Evolutionary conservation across 2,797 vertebrate genomes (phyloP), one percentile per base, ranked within the genome.

Genomic region (Acestrorhynchus altus): DNA sequence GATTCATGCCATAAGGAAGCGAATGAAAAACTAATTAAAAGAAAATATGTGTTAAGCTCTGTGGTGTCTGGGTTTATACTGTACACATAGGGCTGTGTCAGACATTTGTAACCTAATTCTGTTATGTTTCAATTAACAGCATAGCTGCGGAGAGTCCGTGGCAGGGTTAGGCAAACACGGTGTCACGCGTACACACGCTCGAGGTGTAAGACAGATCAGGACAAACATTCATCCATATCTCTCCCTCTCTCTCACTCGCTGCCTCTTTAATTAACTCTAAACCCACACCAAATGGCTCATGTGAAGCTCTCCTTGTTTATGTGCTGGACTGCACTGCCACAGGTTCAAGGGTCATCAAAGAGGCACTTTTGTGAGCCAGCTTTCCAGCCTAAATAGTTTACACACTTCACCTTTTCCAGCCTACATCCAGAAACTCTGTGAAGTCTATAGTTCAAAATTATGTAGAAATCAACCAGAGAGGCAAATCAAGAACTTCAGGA

Each of bases 21-120:
- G 86, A 92, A 92, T 93, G 88, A 93, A 92, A 94, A 93, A 91
- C 83, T 91, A 93, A 94, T 94, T 86, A 93, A 94, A 94, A 88
- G 88, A 94, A 93, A 94, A 94, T 91, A 94, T 73, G 83, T 84
- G 86, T 83, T 89, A 90, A 92, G 89, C 90, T 89, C 64, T 52
- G 83, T 51, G 82, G 86, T 90, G 85, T 90, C 88, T 89, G 82
- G 83, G 85, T 87, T 85, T 90, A 83, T 88, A 89, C 88, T 90
- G 86, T 90, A 92, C 84, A 92, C 87, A 93, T 86, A 90, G 72
- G 69, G 85, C 84, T 90, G 89, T 93, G 89, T 91, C 84, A 89
- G 88, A 92, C 90, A 93, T 90, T 88, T 92, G 91, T 93, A 93
- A 94, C 91, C 86, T 92, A 90, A 94, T 91, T 93, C 91, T 92